Evolutionary conservation across 2,888 invertebrate species (phyloP), one percentile per base, ranked within the genome.

Genomic region (Asteroscopus sphinx): DNA sequence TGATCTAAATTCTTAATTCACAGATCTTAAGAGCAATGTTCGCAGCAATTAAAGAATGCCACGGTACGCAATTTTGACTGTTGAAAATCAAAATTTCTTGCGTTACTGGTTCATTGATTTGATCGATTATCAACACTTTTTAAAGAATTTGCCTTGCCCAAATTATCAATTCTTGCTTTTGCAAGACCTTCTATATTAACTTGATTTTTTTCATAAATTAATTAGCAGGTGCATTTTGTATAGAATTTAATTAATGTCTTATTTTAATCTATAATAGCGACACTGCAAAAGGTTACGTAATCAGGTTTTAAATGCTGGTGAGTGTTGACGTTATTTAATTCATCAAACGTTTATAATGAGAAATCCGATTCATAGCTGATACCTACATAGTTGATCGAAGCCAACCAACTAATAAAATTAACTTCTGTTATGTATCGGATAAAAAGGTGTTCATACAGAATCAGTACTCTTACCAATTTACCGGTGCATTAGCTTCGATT

Each of bases 401-500:
- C 26, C 53, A 72, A 52, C 73, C 59, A 64, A 62, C 68, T 72
- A 79, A 78, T 79, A 61, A 75, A 73, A 75, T 72, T 74, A 66
- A 70, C 76, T 76, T 78, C 71, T 80, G 75, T 80, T 80, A 79
- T 75, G 77, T 81, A 73, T 81, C 62, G 63, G 48, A 60, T 78
- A 73, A 82, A 85, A 82, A 82, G 70, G 67, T 79, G 62, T 77
- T 80, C 78, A 80, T 79, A 81, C 76, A 77, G 69, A 79, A 76
- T 80, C 76, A 75, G 72, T 73, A 78, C 83, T 87, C 80, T 86
- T 85, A 85, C 84, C 86, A 87, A 89, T 89, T 89, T 86, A 66
- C 71, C 80, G 85, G 80, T 78, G 76, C 77, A 82, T 88, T 88
- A 88, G 79, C 76, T 71, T 55, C 79, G 82, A 81, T 81, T 80